Conservation (phyloP, 2,888 invertebrate species). For the Theretra japonica region DNA sequence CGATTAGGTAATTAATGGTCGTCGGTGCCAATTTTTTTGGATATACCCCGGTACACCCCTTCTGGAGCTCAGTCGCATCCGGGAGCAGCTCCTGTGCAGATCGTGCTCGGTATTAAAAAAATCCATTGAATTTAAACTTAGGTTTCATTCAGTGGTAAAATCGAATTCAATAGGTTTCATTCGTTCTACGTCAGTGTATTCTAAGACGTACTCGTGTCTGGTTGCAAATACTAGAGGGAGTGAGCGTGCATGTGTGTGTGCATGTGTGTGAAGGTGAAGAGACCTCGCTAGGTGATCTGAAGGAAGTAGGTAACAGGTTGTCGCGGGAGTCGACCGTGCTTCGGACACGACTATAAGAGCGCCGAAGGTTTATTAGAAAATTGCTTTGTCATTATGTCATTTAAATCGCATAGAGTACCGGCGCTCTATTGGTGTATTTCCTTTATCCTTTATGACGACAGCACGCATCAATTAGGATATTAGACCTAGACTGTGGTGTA, state of each 20-base stretch:
- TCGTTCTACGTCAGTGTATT: neutral
- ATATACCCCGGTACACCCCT: constrained; percentile 3
- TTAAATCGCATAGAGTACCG: constrained; percentile 85
- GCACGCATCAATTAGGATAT: constrained; percentile 79
- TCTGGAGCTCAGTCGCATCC: neutral
- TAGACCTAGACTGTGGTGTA: constrained; percentile 63
- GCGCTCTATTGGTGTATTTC: constrained; percentile 84
- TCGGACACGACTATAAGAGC: constrained; percentile 78
- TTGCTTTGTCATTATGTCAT: constrained; percentile 84
- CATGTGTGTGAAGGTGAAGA: constrained; percentile 37
- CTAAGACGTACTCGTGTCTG: neutral
- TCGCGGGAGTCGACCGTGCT: constrained; percentile 70
- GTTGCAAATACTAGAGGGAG: neutral
- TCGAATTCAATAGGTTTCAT: neutral
- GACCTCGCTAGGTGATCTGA: constrained; percentile 66
- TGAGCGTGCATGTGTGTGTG: neutral
- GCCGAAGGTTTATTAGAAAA: constrained; percentile 85
- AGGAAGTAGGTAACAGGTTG: constrained; percentile 81
- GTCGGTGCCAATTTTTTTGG: neutral
- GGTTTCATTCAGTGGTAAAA: neutral
- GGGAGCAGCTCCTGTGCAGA: neutral
- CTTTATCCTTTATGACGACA: constrained; percentile 83
- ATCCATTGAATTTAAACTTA: neutral
- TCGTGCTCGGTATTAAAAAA: constrained; percentile 8
- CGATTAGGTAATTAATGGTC: constrained; percentile 7